Conservation (phyloP, 2,113 vertebrate species). For the Pterocles orientalis region DNA sequence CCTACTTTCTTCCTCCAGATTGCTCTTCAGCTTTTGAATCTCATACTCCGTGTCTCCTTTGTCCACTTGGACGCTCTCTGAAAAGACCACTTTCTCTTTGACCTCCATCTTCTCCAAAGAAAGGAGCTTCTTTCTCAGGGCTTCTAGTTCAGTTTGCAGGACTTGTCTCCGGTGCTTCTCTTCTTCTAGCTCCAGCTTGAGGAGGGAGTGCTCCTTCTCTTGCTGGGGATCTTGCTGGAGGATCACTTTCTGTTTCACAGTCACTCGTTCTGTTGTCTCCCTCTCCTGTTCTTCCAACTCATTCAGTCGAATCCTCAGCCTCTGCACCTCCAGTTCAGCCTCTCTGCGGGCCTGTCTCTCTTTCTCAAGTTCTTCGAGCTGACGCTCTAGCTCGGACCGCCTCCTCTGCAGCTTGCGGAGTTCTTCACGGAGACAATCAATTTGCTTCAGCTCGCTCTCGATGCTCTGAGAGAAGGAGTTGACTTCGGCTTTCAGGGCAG, state of each 20-base stretch:
- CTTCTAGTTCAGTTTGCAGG: constrained; percentile 87
- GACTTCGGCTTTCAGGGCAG: constrained; percentile 85
- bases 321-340: constrained; percentile 92
- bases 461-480: constrained; percentile 83
- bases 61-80: constrained; percentile 94
- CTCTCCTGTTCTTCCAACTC: constrained; percentile 87
- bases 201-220: constrained; percentile 90
- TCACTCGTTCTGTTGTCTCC: constrained; percentile 90
- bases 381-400: constrained; percentile 86
- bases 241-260: constrained; percentile 93
- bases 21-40: constrained; percentile 86
- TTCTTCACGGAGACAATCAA: constrained; percentile 83
- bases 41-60: constrained; percentile 89
- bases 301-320: constrained; percentile 81
- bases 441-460: constrained; percentile 86
- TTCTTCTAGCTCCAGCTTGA: constrained; percentile 90
- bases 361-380: constrained; percentile 89
- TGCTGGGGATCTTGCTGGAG: constrained; percentile 96
- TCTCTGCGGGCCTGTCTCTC: constrained; percentile 89
- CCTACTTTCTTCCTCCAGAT: constrained; percentile 87
- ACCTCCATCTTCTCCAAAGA: constrained; percentile 88
- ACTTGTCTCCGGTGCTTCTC: constrained; percentile 86
- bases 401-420: constrained; percentile 84
- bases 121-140: constrained; percentile 81
- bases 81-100: constrained; percentile 93